phyloP scores from a whole-genome alignment of 2,797 vertebrate genomes.

The Notolabrus celidotus region DNA sequence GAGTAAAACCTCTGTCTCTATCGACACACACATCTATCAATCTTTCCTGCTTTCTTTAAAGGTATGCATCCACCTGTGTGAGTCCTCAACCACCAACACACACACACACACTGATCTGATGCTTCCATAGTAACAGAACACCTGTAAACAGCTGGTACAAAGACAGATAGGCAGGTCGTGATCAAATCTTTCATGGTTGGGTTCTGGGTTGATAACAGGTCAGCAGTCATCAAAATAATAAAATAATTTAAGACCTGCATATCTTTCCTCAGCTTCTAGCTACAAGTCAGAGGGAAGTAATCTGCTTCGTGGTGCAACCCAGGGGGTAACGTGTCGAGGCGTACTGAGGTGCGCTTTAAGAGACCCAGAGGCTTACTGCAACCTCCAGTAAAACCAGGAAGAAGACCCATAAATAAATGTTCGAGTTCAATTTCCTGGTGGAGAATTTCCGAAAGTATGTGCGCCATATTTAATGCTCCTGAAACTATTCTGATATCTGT shows the following conservation, averaged over 20 bases:
- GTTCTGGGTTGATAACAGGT: conserved; percentile 9
- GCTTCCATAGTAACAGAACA: conserved; percentile 49
- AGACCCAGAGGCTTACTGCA: conserved; percentile 8
- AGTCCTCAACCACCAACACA: conserved; percentile 10
- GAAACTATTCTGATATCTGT: not conserved
- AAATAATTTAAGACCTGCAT: conserved; percentile 63
- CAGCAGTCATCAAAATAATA: not conserved
- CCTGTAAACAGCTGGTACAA: conserved; percentile 42
- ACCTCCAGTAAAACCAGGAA: not conserved
- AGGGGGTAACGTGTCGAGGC: conserved; percentile 68
- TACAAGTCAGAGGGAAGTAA: conserved; percentile 64
- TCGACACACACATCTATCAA: conserved; percentile 4
- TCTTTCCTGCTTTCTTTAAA: conserved; percentile 35
- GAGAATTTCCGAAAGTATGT: not conserved
- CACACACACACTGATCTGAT: conserved; percentile 28
- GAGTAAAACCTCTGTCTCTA: conserved; percentile 15
- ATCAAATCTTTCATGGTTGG: conserved; percentile 2
- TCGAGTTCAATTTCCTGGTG: not conserved
- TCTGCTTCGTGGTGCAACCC: conserved; percentile 72
- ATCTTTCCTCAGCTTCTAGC: conserved; percentile 64
- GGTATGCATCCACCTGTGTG: conserved; percentile 18
- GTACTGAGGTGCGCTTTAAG: conserved; percentile 16
- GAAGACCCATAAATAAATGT: not conserved
- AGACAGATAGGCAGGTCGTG: conserved; percentile 66
- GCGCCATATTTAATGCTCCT: not conserved